Evolutionary conservation across 1,140 invertebrate genomes (phyloP), one percentile per base, ranked within the genome.

Genomic region (Microplitis mediator): DNA sequence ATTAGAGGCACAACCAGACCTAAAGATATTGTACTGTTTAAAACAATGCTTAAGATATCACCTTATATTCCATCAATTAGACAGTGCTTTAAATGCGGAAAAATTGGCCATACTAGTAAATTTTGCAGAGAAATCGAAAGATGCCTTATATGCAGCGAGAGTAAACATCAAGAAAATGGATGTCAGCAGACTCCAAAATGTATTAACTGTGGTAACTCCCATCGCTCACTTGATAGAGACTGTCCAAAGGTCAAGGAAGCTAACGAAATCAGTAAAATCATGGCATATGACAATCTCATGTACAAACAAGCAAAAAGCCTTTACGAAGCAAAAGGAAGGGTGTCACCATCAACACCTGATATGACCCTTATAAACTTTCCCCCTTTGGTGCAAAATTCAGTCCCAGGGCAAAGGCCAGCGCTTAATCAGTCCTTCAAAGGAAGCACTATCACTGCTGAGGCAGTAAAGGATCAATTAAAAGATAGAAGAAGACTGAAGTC

Each of bases 221-320:
- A 62, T n/a, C 9, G 60, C 0, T 45, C 36, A 11, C 8, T 31
- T 3, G 5, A 45, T 9, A 64, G 2, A 4, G 16, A 64, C 6
- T 67, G 64, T 11, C 5, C 9, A 3, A 11, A 67, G 34, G 6
- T 67, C 0, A 9, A 6, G 3, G 16, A 67, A 35, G 39, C 23
- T 52, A 52, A 31, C 4, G 9, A 34, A 8, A 67, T 67, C 0
- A 67, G 35, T 13, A 67, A 9, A 35, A 54, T 54, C 1, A 67
- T 67, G 64, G 64, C 51, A 35, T 54, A 54, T 54, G 64, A 52
- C 3, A 67, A 67, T 51, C 45, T 67, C 54, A 23, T 13, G 34
- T 54, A n/a, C 8, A 16, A 4, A 50, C 64, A 9, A 11, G 31
- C 11, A 32, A 13, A 34, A 54, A 11, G 32, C 5, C 5, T 39